Conservation (phyloP, 1,140 invertebrate genomes). For the Drosophila obscura region DNA sequence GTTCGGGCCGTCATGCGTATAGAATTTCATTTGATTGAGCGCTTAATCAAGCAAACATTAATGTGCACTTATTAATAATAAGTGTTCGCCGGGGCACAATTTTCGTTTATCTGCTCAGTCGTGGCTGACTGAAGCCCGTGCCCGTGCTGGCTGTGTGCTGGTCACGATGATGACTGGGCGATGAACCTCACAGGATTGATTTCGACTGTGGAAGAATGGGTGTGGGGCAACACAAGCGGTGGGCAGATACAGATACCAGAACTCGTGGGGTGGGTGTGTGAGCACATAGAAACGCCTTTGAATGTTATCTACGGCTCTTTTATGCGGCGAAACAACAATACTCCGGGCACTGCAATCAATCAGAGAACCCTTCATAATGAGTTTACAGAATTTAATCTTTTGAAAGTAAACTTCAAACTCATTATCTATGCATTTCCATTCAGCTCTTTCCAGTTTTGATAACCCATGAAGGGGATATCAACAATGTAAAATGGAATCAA, state of each 20-base stretch:
- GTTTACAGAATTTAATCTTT: conserved; percentile 25
- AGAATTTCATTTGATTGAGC: conserved; percentile 82
- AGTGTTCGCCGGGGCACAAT: conserved; percentile 46
- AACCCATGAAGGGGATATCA: neutral
- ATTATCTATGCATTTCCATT: too few species aligned
- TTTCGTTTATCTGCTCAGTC: conserved; percentile 75
- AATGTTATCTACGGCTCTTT: conserved; percentile 11
- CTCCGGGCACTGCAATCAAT: conserved; percentile 13
- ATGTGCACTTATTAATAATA: conserved; percentile 81
- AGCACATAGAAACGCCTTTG: neutral
- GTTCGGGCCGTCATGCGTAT: conserved; percentile 69
- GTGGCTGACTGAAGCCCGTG: conserved; percentile 67
- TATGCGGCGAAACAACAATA: neutral
- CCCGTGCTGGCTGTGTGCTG: conserved; percentile 28
- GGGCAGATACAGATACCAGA: neutral
- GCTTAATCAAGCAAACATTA: conserved; percentile 81
- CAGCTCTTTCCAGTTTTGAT: neutral
- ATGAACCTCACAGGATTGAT: conserved; percentile 26
- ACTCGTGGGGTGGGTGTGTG: conserved; percentile 16
- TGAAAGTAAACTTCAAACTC: conserved; percentile 3
- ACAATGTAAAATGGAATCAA: too few species aligned
- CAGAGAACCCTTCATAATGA: conserved; percentile 8
- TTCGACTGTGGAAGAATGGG: neutral
- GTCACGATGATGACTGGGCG: conserved; percentile 43
- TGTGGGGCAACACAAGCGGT: neutral